Base-by-base conservation (phyloP, 2,113 vertebrate species). In the Chauna torquata region DNA sequence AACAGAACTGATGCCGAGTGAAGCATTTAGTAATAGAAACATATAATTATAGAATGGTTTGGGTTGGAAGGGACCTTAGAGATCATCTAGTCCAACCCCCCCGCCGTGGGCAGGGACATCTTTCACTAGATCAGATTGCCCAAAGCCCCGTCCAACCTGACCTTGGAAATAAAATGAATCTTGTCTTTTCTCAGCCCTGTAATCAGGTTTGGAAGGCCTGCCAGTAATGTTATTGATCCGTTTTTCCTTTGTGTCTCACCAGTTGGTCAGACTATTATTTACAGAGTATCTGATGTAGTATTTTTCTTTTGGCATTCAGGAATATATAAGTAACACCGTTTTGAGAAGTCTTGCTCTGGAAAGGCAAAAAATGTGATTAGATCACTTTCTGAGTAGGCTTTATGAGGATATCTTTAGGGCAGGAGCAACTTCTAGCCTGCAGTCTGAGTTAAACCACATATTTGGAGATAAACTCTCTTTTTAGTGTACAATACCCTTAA, bases 221-320 rank as follows among this genome's bases (percentile, higher is more conserved):
- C 25, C 36, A 69, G 2, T 17, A 82, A 23, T 5, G 25, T 40
- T 90, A 95, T 95, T 84, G 92, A 96, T 96, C 86, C 88, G n/a
- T 85, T 94, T 91, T 97, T 91, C 74, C 54, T 94, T 90, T 96
- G 78, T 65, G n/a, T 89, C 61, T 83, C 3, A 11, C 36, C 5
- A 84, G 77, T 86, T 84, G 58, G 24, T 75, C 57, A 85, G 89
- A 61, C 82, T 88, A 23, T 96, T 96, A 95, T 95, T 96, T 97
- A 88, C 52, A 87, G 75, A 79, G 97, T 88, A 40, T 92, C 79
- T 94, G 40, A 36, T 71, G 42, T 52, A 68, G 25, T 82, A 7
- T 84, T 95, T 82, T 83, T 70, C 4, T 69, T 97, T 77, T 52
- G 62, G 9, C 11, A 72, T 28, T 92, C 19, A 89, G 61, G 54